Conservation (phyloP, 2,113 vertebrate species). For the Circaetus gallicus region DNA sequence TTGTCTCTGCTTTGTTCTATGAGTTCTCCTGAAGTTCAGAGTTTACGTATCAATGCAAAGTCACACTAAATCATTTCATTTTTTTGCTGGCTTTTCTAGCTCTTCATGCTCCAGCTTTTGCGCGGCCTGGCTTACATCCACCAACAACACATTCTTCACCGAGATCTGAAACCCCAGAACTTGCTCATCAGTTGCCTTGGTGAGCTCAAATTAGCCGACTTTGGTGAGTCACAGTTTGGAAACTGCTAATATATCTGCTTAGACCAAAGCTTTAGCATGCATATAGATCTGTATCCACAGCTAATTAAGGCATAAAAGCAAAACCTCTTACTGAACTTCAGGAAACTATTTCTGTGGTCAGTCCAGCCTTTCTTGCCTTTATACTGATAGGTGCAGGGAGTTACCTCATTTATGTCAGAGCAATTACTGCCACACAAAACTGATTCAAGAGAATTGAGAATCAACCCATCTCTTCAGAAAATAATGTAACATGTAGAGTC, state of each 20-base stretch:
- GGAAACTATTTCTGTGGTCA: background rate
- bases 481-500: background rate
- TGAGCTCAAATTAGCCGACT: slow-evolving; percentile 93
- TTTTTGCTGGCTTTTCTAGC: slow-evolving; percentile 70
- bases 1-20: slow-evolving; percentile 38
- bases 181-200: slow-evolving; percentile 91
- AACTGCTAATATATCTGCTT: background rate
- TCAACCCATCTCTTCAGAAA: background rate
- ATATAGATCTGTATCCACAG: slow-evolving; percentile 11
- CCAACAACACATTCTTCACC: slow-evolving; percentile 85
- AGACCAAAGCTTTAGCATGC: slow-evolving; percentile 12
- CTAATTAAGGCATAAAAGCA: background rate
- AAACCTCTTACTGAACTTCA: slow-evolving; percentile 16
- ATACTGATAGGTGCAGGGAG: background rate
- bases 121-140: slow-evolving; percentile 87
- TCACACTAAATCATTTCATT: slow-evolving; percentile 18
- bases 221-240: slow-evolving; percentile 76
- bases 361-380: background rate
- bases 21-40: slow-evolving; percentile 51
- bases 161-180: slow-evolving; percentile 94
- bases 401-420: background rate
- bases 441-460: background rate
- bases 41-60: background rate
- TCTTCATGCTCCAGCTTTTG: slow-evolving; percentile 93
- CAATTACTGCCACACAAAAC: background rate